A percentile compares a stretch with the other conserved stretches of the same genome.
Evolutionary conservation across 2,113 vertebrate species (phyloP).

Genomic region (Damaliscus lunatus): DNA sequence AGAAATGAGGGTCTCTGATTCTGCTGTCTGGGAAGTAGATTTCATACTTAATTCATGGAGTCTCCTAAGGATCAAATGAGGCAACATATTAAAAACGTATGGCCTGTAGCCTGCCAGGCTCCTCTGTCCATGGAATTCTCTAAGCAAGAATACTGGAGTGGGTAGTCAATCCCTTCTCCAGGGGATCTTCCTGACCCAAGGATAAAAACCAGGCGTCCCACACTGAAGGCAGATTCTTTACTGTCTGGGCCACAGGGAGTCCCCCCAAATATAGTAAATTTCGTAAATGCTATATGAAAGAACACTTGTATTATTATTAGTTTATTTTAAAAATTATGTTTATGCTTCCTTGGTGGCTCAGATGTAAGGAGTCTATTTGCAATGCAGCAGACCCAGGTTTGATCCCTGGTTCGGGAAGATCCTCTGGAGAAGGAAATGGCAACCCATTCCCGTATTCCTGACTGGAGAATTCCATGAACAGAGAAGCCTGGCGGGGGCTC

Average conservation of each 20-base stretch:
- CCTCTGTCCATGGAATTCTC: background rate
- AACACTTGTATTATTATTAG: background rate
- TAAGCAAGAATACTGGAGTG: background rate
- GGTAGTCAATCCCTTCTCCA: background rate
- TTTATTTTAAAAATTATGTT: background rate
- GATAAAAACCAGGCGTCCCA: background rate
- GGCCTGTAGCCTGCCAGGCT: background rate
- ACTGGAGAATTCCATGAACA: background rate
- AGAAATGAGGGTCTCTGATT: background rate
- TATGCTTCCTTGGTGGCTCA: background rate
- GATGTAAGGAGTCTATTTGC: background rate
- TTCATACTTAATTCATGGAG: background rate
- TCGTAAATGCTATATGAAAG: background rate
- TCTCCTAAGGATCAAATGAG: background rate
- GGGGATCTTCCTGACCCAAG: background rate
- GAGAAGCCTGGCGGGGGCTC: accelerated
- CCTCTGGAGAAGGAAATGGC: background rate
- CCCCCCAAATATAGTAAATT: background rate
- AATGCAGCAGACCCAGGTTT: background rate
- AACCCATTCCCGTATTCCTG: background rate
- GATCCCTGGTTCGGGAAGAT: background rate
- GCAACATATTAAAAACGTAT: background rate
- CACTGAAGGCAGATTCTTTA: background rate
- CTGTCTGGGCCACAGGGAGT: background rate
- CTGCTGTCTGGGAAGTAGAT: background rate